These are phyloP conservation scores for Origma solitaria DNA, from an alignment of 2,113 vertebrate species.

Conservation along the genomic window DNA sequence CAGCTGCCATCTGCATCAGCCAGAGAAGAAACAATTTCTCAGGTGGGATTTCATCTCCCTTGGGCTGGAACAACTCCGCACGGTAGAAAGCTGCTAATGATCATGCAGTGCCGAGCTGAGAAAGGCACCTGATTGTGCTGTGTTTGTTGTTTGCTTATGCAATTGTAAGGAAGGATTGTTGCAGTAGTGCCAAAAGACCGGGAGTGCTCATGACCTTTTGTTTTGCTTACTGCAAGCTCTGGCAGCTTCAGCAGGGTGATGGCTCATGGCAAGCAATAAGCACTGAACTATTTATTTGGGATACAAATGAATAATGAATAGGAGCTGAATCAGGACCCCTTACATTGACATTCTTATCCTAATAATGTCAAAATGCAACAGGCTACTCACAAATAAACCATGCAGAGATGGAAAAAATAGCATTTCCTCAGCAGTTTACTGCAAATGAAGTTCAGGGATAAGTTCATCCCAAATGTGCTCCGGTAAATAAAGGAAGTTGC, in stretches of 20 bases:
- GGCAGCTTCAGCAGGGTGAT: not conserved
- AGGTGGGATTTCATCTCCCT: constrained; percentile 20
- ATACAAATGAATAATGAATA: not conserved
- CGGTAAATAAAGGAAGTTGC: not conserved
- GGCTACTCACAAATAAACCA: not conserved
- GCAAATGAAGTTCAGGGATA: not conserved
- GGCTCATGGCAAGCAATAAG: not conserved
- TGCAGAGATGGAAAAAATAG: not conserved
- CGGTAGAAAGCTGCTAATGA: not conserved
- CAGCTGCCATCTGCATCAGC: not conserved
- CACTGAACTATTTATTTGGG: not conserved
- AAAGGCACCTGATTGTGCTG: not conserved
- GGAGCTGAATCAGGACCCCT: not conserved
- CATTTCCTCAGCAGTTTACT: not conserved
- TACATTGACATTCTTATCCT: not conserved
- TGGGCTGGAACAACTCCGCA: not conserved
- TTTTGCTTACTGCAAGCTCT: not conserved
- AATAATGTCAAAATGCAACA: not conserved
- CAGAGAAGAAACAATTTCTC: not conserved
- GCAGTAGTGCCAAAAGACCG: not conserved
- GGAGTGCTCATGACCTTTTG: not conserved
- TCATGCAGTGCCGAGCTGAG: not conserved
- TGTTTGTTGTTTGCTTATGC: not conserved
- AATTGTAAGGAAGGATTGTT: not conserved
- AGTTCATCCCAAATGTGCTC: not conserved